Conservation (phyloP, 2,888 invertebrate genomes). For the Tenthredo mesomela region DNA sequence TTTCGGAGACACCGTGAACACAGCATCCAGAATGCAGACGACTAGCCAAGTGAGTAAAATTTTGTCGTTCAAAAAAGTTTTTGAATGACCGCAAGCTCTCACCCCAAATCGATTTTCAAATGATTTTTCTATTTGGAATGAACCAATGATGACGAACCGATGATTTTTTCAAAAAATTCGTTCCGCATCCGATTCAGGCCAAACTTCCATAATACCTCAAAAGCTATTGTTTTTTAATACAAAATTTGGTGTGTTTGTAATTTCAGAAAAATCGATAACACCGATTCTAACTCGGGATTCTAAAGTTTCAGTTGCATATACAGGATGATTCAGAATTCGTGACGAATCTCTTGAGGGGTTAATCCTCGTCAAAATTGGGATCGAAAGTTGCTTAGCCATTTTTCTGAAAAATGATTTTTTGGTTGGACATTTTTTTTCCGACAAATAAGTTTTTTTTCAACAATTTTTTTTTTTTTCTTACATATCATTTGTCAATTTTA, state of each 20-base stretch:
- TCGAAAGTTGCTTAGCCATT: too few species aligned
- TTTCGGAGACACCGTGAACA: slow-evolving; percentile 95
- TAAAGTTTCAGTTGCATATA: too few species aligned
- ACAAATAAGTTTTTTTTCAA: too few species aligned
- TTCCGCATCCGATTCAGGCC: not conserved
- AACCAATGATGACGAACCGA: not conserved
- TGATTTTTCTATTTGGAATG: not conserved
- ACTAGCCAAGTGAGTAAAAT: slow-evolving; percentile 79
- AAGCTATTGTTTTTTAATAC: not conserved
- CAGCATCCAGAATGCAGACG: slow-evolving; percentile 94
- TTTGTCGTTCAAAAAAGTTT: not conserved
- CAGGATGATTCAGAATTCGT: too few species aligned
- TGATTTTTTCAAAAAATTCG: not conserved
- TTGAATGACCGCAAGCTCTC: not conserved
- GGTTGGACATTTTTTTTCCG: too few species aligned
- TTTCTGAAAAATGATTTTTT: too few species aligned
- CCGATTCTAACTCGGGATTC: too few species aligned
- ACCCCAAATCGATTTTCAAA: not conserved
- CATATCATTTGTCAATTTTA: too few species aligned
- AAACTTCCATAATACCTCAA: not conserved
- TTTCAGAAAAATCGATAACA: not conserved
- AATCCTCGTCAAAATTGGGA: too few species aligned
- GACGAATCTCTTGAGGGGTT: too few species aligned
- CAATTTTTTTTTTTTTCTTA: too few species aligned
- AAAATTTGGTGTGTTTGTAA: not conserved